These are phyloP conservation scores for Crocidura indochinensis DNA, from an alignment of 2,797 vertebrate genomes.

Conservation along the genomic window DNA sequence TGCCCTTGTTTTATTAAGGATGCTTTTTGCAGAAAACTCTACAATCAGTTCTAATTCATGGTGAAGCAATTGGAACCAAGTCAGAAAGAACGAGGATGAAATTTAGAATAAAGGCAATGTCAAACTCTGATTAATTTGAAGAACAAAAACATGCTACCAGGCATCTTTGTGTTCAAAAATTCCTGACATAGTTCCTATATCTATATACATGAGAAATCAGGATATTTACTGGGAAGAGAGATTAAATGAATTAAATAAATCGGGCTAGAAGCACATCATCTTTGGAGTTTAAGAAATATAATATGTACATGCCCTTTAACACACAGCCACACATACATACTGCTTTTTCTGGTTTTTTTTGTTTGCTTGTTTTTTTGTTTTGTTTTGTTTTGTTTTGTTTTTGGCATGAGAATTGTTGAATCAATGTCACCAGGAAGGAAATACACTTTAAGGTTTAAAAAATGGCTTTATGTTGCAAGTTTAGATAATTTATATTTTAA, in stretches of 20 bases:
- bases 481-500: slow-evolving; percentile 25
- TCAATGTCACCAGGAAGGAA: slow-evolving; percentile 21
- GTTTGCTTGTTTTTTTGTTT: too few relatives aligned
- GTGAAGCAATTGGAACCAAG: not conserved
- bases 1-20: not conserved
- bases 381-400: not conserved
- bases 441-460: slow-evolving; percentile 11
- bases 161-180: not conserved
- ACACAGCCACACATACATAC: not conserved
- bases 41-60: not conserved
- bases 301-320: not conserved
- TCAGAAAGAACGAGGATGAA: not conserved
- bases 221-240: not conserved
- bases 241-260: not conserved
- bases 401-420: slow-evolving; percentile 3
- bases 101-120: not conserved
- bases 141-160: not conserved
- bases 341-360: not conserved
- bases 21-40: slow-evolving; percentile 5
- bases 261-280: not conserved
- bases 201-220: not conserved
- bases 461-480: not conserved
- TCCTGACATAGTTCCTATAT: not conserved
- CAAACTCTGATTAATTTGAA: not conserved
- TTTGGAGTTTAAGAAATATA: not conserved